phyloP scores from a whole-genome alignment of 2,797 vertebrate species.

The Pampus argenteus region DNA sequence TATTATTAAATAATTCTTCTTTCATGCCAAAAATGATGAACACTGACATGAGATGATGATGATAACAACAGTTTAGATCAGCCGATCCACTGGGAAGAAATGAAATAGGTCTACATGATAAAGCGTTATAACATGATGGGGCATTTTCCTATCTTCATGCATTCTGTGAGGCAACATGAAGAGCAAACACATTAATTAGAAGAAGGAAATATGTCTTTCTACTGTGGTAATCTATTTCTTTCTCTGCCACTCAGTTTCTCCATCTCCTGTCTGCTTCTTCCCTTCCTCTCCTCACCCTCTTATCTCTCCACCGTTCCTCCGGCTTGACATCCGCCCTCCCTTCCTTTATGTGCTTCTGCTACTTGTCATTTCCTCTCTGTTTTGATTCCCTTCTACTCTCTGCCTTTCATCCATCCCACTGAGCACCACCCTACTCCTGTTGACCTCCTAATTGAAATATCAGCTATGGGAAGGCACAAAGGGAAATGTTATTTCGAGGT shows the following conservation, averaged over 20 bases:
- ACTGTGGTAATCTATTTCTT: conserved; percentile 56
- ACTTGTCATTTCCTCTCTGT: conserved; percentile 40
- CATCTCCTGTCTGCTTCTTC: conserved; percentile 3
- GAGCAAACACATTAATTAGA: conserved; percentile 35
- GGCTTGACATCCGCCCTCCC: conserved; percentile 19
- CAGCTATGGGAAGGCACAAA: conserved; percentile 65
- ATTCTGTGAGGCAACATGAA: conserved; percentile 32
- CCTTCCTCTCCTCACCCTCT: conserved; percentile 30
- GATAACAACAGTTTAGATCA: background rate
- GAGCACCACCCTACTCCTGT: conserved; percentile 39
- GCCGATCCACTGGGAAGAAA: background rate
- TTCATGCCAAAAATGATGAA: background rate
- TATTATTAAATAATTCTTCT: background rate
- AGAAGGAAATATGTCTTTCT: conserved; percentile 9
- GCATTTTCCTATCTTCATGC: conserved; percentile 12
- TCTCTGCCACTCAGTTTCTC: conserved; percentile 16
- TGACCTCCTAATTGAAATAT: conserved; percentile 81
- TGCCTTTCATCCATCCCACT: conserved; percentile 29
- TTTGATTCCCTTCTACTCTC: conserved; percentile 27
- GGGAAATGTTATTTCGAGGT: conserved; percentile 80
- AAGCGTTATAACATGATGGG: conserved; percentile 26
- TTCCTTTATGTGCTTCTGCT: conserved; percentile 31
- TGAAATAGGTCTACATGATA: background rate
- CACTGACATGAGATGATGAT: background rate
- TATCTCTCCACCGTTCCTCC: conserved; percentile 38